phyloP scores from a whole-genome alignment of 2,113 vertebrate species.

The Dicerorhinus sumatrensis region DNA sequence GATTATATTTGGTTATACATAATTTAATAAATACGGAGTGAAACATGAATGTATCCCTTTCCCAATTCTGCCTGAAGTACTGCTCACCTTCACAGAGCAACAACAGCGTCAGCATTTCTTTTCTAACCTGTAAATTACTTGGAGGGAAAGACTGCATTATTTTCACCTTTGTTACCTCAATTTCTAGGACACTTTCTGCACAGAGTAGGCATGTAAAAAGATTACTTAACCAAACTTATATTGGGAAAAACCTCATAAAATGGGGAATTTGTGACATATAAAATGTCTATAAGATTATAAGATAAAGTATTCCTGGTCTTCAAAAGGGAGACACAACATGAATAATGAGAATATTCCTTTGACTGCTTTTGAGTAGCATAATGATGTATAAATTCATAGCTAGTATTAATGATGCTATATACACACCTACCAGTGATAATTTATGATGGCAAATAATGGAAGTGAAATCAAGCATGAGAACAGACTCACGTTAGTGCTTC shows the following conservation, averaged over 20 bases:
- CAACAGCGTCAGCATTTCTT: neutral
- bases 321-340: neutral
- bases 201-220: neutral
- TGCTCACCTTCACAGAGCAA: neutral
- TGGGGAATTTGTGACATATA: neutral
- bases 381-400: slow-evolving; percentile 42
- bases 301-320: slow-evolving; percentile 4
- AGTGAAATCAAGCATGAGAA: slow-evolving; percentile 57
- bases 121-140: neutral
- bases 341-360: slow-evolving; percentile 54
- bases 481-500: slow-evolving; percentile 95
- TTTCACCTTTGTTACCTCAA: neutral
- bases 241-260: neutral
- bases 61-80: neutral
- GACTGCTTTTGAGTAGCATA: neutral
- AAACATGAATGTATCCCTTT: neutral
- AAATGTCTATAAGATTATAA: neutral
- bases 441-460: slow-evolving; percentile 16
- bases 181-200: neutral
- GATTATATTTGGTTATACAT: neutral
- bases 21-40: neutral
- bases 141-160: neutral
- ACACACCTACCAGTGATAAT: slow-evolving; percentile 55
- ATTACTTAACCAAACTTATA: neutral
- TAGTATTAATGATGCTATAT: slow-evolving; percentile 33